A percentile compares a stretch with the other conserved stretches of the same genome.
phyloP scores from a whole-genome alignment of 2,888 invertebrate genomes.

The Ypsolopha sequella region DNA sequence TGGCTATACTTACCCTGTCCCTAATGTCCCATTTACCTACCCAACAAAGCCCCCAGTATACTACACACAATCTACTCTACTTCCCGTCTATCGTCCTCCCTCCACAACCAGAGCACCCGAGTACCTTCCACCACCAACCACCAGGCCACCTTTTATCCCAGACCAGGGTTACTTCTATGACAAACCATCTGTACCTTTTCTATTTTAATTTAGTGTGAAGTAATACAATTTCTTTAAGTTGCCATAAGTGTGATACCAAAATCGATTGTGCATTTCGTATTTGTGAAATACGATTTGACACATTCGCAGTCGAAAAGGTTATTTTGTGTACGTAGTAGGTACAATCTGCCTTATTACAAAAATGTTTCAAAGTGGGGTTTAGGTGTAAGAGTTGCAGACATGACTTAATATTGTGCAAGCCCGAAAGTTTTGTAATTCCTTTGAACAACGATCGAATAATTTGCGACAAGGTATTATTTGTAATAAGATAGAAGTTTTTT shows the following conservation, averaged over 20 bases:
- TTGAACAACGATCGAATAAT: no score
- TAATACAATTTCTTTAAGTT: conserved; percentile 23
- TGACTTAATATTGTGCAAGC: no score
- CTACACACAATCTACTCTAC: not conserved
- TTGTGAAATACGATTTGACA: not conserved
- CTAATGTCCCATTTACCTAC: conserved; percentile 12
- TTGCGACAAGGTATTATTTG: no score
- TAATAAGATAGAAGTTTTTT: not conserved
- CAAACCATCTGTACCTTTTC: conserved; percentile 51
- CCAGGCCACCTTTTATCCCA: conserved; percentile 45
- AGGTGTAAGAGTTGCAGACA: no score
- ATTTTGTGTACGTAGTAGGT: not conserved
- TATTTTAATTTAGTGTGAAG: conserved; percentile 32
- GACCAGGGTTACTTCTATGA: conserved; percentile 60
- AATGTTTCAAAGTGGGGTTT: no score
- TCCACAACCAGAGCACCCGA: conserved; percentile 19
- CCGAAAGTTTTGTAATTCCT: no score
- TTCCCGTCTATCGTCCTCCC: conserved; percentile 18
- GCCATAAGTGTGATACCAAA: conserved; percentile 67
- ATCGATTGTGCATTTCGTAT: conserved; percentile 2
- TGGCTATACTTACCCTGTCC: conserved; percentile 15
- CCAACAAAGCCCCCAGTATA: conserved; percentile 7
- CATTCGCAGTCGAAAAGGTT: conserved; percentile 1
- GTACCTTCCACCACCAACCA: conserved; percentile 10
- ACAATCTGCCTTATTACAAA: not conserved